Evolutionary conservation across 1,140 invertebrate species (phyloP).

Genomic region (Orchestia grillus): DNA sequence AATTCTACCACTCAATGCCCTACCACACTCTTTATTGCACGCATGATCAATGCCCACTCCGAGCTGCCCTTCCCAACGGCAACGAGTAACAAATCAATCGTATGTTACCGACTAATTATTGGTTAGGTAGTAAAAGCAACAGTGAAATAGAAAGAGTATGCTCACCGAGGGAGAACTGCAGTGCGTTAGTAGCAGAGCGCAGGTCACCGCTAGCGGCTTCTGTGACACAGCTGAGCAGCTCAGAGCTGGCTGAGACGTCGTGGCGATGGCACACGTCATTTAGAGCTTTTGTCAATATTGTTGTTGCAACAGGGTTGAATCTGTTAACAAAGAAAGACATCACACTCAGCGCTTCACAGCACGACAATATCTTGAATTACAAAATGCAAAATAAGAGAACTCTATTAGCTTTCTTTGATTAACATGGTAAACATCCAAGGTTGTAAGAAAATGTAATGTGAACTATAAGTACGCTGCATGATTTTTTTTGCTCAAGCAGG

Average conservation of each 20-base stretch:
- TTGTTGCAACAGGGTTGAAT: constrained; percentile 64
- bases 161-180: constrained; percentile 7
- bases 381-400: not conserved
- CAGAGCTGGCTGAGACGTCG: not conserved
- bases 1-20: not conserved
- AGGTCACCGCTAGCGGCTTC: constrained; percentile 21
- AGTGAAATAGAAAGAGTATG: not conserved
- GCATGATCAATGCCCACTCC: too few relatives aligned
- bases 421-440: not conserved
- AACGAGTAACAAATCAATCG: not conserved
- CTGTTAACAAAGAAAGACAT: constrained; percentile 23
- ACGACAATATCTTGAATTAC: not conserved
- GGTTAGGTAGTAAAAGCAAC: not conserved
- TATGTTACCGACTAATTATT: not conserved
- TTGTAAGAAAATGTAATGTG: not conserved
- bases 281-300: constrained; percentile 62
- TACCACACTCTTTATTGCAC: too few relatives aligned
- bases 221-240: not conserved
- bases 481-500: not conserved
- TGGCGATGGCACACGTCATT: constrained; percentile 15
- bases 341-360: not conserved
- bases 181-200: not conserved
- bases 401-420: not conserved
- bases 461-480: not conserved
- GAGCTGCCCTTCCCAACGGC: too few relatives aligned